Evolutionary conservation across 1,140 invertebrate species (phyloP), one percentile per base, ranked within the genome.

Genomic region (Akabosia matsudoensis): DNA sequence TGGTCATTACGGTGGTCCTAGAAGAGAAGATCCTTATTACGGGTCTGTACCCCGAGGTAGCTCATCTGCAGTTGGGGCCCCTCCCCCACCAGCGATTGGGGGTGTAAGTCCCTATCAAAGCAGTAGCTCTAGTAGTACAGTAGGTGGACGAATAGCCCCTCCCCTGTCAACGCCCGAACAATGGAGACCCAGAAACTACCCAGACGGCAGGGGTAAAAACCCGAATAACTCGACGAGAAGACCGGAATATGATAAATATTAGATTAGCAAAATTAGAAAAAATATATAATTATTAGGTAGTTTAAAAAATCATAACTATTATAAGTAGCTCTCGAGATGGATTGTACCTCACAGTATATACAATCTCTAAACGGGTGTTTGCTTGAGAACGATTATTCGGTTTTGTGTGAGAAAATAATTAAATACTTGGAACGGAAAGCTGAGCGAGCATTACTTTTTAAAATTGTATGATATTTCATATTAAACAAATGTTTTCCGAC

Each of bases 111-210:
- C 70, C 2, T 72, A 72, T 22, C 70, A 72, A 72, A 22, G 70
- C 16, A 72, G 70, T 51, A 72, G 61, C 31, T 28, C 70, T 72
- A 34, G 28, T 70, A 33, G 28, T 33, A 72, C 31, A 22, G 26
- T 22, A 13, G 37, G 33, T 3, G 37, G 70, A 30, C 13, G 70
- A 45, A 72, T 72, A 37, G 70, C 70, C 45, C 70, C 70, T 16
- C 70, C 70, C 10, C 16, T 72, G 33, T 37, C 70, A 18, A 7
- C 13, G 4, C 4, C 33, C 18, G 70, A 72, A 37, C 37, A 45
- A 18, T 72, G 70, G 70, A 72, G 61, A n/a, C n/a, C n/a, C n/a
- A 67, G 61, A 22, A 67, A n/a, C 31, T 24, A 67, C 28, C 61
- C 61, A 10, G 54, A 56, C 22, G 24, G 61, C 31, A 2, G 61